phyloP scores from a whole-genome alignment of 2,797 vertebrate species.

The Furcifer pardalis region DNA sequence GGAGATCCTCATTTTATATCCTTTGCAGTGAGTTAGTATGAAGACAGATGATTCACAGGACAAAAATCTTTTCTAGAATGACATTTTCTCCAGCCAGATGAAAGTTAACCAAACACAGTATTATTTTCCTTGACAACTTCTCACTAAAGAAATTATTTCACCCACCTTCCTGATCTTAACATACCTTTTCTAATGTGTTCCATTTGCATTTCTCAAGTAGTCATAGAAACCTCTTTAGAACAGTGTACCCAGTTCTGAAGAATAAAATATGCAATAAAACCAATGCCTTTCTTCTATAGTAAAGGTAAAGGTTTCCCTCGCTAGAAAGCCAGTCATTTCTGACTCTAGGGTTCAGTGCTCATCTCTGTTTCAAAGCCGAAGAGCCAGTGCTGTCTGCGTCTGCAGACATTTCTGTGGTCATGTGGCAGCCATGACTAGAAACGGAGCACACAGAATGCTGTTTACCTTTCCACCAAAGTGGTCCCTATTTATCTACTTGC shows the following conservation, averaged over 20 bases:
- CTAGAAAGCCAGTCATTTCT: no score
- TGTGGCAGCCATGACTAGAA: no score
- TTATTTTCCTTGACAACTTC: slow-evolving; percentile 23
- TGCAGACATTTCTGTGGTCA: no score
- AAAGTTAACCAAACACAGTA: slow-evolving; percentile 32
- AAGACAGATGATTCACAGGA: slow-evolving; percentile 44
- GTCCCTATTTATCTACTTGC: no score
- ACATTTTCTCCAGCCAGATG: slow-evolving; percentile 30
- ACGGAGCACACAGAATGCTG: no score
- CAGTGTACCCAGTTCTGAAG: background rate
- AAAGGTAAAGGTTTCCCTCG: no score
- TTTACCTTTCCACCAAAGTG: no score
- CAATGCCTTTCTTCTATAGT: background rate
- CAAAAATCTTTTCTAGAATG: slow-evolving; percentile 35
- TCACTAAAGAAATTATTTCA: slow-evolving; percentile 40
- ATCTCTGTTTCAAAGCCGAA: no score
- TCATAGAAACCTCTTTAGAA: slow-evolving; percentile 4
- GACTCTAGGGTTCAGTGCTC: no score
- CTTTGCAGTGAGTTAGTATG: background rate
- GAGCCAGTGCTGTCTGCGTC: no score
- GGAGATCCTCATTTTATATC: no score
- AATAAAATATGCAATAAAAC: slow-evolving; percentile 1
- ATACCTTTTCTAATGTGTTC: slow-evolving; percentile 23
- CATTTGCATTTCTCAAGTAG: slow-evolving; percentile 42
- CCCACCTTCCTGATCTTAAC: slow-evolving; percentile 28